Evolutionary conservation across 2,888 invertebrate species (phyloP).

Genomic region (Chirona hameri): DNA sequence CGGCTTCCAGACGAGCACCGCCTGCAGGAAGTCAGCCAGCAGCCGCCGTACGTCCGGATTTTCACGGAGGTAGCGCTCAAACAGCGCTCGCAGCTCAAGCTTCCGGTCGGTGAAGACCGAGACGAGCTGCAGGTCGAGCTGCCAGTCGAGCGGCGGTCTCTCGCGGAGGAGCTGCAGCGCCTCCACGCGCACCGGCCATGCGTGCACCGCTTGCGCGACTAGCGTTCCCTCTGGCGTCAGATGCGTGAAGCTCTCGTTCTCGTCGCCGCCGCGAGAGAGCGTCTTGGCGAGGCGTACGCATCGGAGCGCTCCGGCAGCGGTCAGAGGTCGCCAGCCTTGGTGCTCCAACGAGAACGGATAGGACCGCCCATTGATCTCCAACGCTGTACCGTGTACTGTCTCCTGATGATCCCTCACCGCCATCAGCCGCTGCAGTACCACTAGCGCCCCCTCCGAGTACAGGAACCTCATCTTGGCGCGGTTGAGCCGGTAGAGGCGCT

Average conservation of each 20-base stretch:
- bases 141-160: slow-evolving; percentile 11
- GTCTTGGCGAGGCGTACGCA: neutral
- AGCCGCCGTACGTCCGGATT: neutral
- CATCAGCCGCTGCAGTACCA: neutral
- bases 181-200: slow-evolving; percentile 24
- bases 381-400: neutral
- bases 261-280: neutral
- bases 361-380: neutral
- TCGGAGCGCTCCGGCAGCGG: neutral
- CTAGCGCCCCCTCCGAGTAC: neutral
- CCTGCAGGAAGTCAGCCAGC: slow-evolving; percentile 4
- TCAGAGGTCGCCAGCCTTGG: neutral
- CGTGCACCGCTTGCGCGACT: neutral
- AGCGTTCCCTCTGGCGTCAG: neutral
- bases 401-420: neutral
- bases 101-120: neutral
- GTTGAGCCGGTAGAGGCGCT: neutral
- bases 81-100: slow-evolving; percentile 13
- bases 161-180: neutral
- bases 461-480: slow-evolving; percentile 6
- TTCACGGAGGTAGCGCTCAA: slow-evolving; percentile 14
- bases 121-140: slow-evolving; percentile 25
- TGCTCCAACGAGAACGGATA: neutral
- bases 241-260: neutral
- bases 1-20: neutral